Evolutionary conservation across 2,113 vertebrate species (phyloP), one percentile per base, ranked within the genome.

Genomic region (Pterophyllum scalare): DNA sequence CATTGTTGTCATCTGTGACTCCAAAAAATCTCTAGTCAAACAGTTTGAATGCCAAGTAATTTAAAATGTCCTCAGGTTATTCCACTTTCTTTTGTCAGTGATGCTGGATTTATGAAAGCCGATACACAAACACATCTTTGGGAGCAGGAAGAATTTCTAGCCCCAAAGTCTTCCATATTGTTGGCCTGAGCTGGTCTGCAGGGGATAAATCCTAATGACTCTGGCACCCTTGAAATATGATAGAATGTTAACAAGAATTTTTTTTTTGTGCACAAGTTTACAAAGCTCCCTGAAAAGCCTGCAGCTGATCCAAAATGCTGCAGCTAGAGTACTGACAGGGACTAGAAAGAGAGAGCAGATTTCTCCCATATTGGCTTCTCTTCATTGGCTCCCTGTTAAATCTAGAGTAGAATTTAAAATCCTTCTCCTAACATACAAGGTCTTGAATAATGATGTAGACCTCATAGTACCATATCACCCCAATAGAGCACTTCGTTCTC

Each of bases 1-100:
- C 89, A 87, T 84, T 87, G 90, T 91, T 90, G 85, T 89, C 84
- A 84, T 84, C 64, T 13, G 75, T 33, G 75, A 75, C 56, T 83
- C 77, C n/a, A 17, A 74, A 81, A 86, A 82, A 61, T 90, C 85
- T 90, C 80, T 10, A 33, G 84, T 86, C 52, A 59, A n/a, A 79
- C 15, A 76, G 85, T 67, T 76, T 79, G 89, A 88, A 91, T 88
- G 85, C 70, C 81, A 94, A 90, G 81, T 81, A 14, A 77, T 79
- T 81, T 79, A 33, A 49, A 43, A 65, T 88, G 64, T 86, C 81
- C 67, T 86, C 77, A n/a, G 84, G 83, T 84, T 57, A 35, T 84
- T 82, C 28, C 24, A 38, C 31, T 83, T 20, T 67, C 38, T 64
- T 64, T 38, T 20, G 15, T 62, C 33, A 31, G n/a, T 74, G 60